These are phyloP conservation scores for Urocynchramus pylzowi DNA, from an alignment of 2,113 vertebrate genomes.

Conservation along the genomic window DNA sequence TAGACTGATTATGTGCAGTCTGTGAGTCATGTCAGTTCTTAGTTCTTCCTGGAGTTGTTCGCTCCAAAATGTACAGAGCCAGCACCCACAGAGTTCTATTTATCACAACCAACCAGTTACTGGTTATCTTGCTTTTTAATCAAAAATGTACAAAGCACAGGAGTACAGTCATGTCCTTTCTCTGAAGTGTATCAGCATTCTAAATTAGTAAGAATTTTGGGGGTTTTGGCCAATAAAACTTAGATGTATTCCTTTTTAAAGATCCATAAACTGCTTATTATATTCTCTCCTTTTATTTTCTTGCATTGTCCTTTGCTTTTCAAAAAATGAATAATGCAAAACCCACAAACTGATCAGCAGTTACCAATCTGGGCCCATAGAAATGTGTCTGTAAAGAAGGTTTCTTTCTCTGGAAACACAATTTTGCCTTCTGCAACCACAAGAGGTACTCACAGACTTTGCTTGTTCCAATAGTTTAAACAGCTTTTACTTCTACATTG, in stretches of 20 bases:
- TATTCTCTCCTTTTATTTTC: not conserved
- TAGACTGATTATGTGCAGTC: not conserved
- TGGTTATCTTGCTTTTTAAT: not conserved
- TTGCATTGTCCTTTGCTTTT: not conserved
- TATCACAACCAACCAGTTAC: not conserved
- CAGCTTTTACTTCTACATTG: not conserved
- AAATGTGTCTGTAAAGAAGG: not conserved
- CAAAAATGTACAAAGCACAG: not conserved
- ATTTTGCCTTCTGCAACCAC: slow-evolving; percentile 23
- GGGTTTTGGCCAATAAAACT: not conserved
- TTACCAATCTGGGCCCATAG: not conserved
- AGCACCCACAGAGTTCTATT: not conserved
- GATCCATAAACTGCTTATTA: not conserved
- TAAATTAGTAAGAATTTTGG: not conserved
- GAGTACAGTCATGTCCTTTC: not conserved
- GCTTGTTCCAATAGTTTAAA: not conserved
- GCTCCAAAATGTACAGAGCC: not conserved
- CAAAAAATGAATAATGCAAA: not conserved
- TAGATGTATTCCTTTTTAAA: not conserved
- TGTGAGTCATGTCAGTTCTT: not conserved
- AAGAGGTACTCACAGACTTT: slow-evolving; percentile 46
- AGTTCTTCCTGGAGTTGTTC: not conserved
- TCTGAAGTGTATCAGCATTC: not conserved
- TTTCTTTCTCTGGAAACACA: not conserved
- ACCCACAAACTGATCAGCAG: not conserved